Evolutionary conservation across 2,797 vertebrate genomes (phyloP), one percentile per base, ranked within the genome.

Genomic region (Hirundo rustica): DNA sequence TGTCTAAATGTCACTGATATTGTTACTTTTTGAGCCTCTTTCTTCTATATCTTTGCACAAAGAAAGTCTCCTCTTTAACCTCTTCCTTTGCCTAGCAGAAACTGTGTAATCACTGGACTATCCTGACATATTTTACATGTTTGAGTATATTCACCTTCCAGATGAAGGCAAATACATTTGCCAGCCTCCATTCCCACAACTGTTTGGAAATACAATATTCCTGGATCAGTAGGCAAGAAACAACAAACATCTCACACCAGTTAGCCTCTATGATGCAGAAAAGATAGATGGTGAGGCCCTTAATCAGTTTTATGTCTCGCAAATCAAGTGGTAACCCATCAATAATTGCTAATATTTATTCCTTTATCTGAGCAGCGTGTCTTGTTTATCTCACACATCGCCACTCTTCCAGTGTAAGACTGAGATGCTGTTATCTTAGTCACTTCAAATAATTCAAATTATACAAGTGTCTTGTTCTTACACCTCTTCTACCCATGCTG

Each of bases 341-440:
- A 68, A 23, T 88, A 90, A 70, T 8, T 92, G 77, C 73, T 93
- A n/a, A 23, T 10, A 92, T 92, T 94, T 73, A 60, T 82, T 91
- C 81, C 67, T 82, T 85, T 73, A 75, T 84, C 76, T 84, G 60
- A 82, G 60, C 73, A 75, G 62, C 8, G 0, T 34, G 30, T 86
- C 66, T 68, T 91, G 61, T 85, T 94, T 93, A 76, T 88, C 79
- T 84, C 64, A 51, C 50, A 44, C 54, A 22, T 42, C 86, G 85
- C 61, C 54, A 65, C 5, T 83, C 78, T 64, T 50, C 57, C 42
- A 74, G 48, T 64, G 2, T 71, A 70, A 91, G 55, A 73, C 57
- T 42, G 32, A 76, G 57, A 64, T 2, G 1, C 45, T 76, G 58
- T 92, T 93, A 77, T 42, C 81, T 80, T 85, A 71, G 60, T 62